Base-by-base conservation (phyloP, 1,140 invertebrate species). In the Drosophila busckii region DNA sequence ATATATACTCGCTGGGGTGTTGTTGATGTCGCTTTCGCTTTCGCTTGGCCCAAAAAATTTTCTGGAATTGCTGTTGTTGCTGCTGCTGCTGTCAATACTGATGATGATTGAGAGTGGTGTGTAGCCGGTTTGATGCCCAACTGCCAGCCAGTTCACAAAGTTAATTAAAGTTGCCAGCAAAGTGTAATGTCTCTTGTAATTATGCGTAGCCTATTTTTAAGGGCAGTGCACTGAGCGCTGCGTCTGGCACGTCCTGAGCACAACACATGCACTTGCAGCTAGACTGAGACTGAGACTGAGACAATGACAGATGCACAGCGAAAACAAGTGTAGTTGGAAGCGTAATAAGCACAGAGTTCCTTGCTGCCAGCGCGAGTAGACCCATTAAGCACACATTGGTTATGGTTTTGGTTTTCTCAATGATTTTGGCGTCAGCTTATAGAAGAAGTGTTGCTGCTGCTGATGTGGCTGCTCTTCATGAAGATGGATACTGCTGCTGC, bases 151-250 rank as follows among this genome's bases (percentile, higher is more conserved):
- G n/a, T n/a, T n/a, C n/a, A n/a, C n/a, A n/a, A n/a, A n/a, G 35
- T 55, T 50, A 64, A 59, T 64, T 55, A 59, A 40, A 52, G 59
- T 60, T 54, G 46, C 46, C n/a, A n/a, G n/a, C n/a, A n/a, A 54
- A 60, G 60, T 69, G 60, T 60, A 22, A 29, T 41, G 26, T 25
- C 34, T 41, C 26, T 41, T 37, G 34, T 41, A 44, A 16, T 52
- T 52, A 28, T 37, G 25, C 9, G 13, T 52, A 28, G 38, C 55
- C 55, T 37, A 37, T 38, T 58, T 41, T 42, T 4, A 7, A 12
- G 35, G 34, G 38, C 28, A n/a, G n/a, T 29, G 16, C 9, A 23
- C 19, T 25, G 31, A n/a, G n/a, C n/a, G 32, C 45, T 34, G 15
- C 9, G 13, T 58, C 28, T 37, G 37, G 15, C 37, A 25, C 35